A percentile compares a stretch with the other conserved stretches of the same genome.
Evolutionary conservation across 2,797 vertebrate genomes (phyloP).

Genomic region (Gallinago stenura): DNA sequence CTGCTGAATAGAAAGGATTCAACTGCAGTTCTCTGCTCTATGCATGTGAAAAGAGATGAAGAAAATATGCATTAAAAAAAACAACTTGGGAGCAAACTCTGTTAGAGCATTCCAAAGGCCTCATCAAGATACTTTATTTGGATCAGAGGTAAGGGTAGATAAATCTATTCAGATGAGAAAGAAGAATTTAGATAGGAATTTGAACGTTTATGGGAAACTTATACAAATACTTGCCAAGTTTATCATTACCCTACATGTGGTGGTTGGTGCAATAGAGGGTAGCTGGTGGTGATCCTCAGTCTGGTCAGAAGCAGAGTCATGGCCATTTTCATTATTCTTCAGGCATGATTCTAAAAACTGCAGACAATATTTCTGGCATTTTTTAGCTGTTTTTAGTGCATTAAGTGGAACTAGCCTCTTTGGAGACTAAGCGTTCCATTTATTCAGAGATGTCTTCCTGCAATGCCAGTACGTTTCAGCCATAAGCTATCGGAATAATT

Average conservation of each 20-base stretch:
- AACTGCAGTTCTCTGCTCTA: background rate
- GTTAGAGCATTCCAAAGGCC: background rate
- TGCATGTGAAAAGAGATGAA: background rate
- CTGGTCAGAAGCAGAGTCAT: background rate
- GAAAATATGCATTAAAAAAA: background rate
- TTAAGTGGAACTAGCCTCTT: background rate
- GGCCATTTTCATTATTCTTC: background rate
- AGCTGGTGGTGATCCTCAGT: background rate
- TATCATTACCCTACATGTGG: background rate
- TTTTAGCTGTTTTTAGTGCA: background rate
- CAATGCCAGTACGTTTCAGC: background rate
- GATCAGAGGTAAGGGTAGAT: background rate
- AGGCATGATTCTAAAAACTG: background rate
- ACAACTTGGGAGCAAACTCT: background rate
- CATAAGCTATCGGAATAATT: background rate
- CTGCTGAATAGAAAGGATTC: background rate
- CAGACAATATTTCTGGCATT: background rate
- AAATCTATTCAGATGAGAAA: background rate
- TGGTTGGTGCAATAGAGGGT: background rate
- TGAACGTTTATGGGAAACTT: background rate
- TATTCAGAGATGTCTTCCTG: background rate
- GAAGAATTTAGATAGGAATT: background rate
- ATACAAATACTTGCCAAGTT: background rate
- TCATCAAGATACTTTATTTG: background rate
- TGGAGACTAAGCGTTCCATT: background rate